Conservation (phyloP, 2,113 vertebrate genomes). For the Lepus americanus region DNA sequence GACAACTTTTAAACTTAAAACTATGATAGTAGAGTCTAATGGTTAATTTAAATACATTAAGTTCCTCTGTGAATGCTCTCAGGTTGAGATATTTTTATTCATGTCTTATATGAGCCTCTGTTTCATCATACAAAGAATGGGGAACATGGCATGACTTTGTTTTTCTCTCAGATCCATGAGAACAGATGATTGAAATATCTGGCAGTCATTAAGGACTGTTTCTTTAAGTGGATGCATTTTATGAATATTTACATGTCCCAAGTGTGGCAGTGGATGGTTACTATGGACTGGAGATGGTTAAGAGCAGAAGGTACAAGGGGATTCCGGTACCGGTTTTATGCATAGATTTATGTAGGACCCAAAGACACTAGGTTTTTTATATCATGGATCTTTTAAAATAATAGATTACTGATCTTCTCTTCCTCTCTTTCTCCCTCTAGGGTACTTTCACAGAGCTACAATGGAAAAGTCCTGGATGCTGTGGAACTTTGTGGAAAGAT, state of each 20-base stretch:
- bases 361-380: not conserved
- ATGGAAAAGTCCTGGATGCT: conserved; percentile 99
- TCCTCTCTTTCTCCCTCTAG: conserved; percentile 81
- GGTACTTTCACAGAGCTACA: conserved; percentile 84
- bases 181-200: not conserved
- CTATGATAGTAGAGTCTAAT: not conserved
- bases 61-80: not conserved
- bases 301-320: not conserved
- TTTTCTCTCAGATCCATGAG: not conserved
- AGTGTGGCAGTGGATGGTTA: not conserved
- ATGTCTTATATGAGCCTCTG: not conserved
- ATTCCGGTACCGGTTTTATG: not conserved
- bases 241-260: not conserved
- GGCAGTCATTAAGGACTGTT: not conserved
- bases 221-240: not conserved
- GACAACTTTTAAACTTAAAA: not conserved
- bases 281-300: not conserved
- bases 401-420: conserved; percentile 31
- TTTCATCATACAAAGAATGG: not conserved
- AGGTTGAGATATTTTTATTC: not conserved
- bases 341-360: not conserved
- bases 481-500: conserved; percentile 94
- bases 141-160: not conserved
- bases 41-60: not conserved
- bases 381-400: not conserved